These are phyloP conservation scores for Rhopalosiphum maidis DNA, from an alignment of 1,140 invertebrate species.

Conservation along the genomic window DNA sequence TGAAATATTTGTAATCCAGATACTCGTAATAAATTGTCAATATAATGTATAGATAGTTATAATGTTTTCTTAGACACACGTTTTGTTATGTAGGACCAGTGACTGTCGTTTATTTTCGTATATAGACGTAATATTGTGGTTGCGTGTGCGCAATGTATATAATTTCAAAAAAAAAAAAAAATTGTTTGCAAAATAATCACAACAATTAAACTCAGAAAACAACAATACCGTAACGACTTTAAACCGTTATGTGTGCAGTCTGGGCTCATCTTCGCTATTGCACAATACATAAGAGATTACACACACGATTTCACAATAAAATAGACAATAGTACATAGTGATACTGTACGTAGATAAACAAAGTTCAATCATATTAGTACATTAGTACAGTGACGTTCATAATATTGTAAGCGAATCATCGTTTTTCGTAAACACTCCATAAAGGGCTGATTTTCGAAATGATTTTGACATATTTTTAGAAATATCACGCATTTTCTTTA, in stretches of 20 bases:
- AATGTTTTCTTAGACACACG: background rate
- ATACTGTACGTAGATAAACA: background rate
- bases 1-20: background rate
- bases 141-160: background rate
- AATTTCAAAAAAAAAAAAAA: background rate
- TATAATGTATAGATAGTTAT: background rate
- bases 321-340: background rate
- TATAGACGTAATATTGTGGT: background rate
- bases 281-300: background rate
- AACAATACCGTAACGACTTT: background rate
- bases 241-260: background rate
- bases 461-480: background rate
- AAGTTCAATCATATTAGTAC: background rate
- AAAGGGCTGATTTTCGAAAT: background rate
- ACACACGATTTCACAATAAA: background rate
- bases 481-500: background rate
- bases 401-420: background rate
- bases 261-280: background rate
- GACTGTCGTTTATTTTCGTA: background rate
- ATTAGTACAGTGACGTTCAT: background rate
- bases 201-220: background rate
- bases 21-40: background rate
- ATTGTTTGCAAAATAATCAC: background rate
- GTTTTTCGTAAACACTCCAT: background rate
- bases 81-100: background rate